Base-by-base conservation (phyloP, 2,113 vertebrate species). In the Cyanistes caeruleus region DNA sequence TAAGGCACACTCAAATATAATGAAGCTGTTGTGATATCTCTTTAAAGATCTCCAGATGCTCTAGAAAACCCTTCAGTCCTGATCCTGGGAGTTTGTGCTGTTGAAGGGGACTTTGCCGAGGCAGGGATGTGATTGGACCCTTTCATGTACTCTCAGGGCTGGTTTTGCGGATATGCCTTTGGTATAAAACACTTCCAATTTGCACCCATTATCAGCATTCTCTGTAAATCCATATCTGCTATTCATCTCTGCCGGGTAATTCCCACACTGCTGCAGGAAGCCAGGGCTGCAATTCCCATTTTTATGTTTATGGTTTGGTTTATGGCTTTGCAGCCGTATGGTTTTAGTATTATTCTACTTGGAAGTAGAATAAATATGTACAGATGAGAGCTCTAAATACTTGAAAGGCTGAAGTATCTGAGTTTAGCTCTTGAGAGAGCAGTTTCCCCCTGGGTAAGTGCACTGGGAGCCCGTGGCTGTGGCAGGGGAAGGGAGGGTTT, bases 391-490 rank as follows among this genome's bases (percentile, higher is more conserved):
- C 49, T 86, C 78, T 30, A 13, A 70, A 30, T 23, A 9, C 44
- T 25, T 24, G 55, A 62, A 33, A 74, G 69, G 20, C 59, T 65
- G 15, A 4, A 74, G 15, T 5, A 5, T 1, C 37, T 41, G 12
- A 5, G 51, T 84, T 6, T 1, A 20, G 19, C 23, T 33, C 39
- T 7, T 7, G 10, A 5, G 7, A 27, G 65, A 21, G 83, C 4
- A 2, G 33, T 3, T 84, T 23, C 10, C 78, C 6, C 43, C 37
- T 7, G 39, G 43, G 41, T 13, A 15, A 85, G 24, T 9, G 63
- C 11, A 1, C 44, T 46, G 17, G 24, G 17, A 22, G 44, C 1
- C 1, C 1, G 12, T 1, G 7, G 16, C 7, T 67, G 5, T 5
- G 87, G 56, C 21, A 6, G 64, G 23, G 74, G 10, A 35, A 31